phyloP scores from a whole-genome alignment of 2,113 vertebrate genomes.

The Sinosuthora webbiana region DNA sequence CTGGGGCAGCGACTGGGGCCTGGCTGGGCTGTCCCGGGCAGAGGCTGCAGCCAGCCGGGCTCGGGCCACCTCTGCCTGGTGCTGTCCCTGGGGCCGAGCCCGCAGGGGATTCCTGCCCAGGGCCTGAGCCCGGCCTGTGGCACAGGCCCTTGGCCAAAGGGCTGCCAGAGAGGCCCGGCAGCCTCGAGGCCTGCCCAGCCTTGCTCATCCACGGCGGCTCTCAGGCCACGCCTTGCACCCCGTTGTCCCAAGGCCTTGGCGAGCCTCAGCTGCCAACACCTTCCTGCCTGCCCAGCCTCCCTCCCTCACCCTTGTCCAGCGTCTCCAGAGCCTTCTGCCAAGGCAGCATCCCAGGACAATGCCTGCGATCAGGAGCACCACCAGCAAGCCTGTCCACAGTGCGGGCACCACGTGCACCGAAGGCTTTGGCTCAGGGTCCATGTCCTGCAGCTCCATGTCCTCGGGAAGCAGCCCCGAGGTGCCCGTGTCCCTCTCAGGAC shows the following conservation, averaged over 20 bases:
- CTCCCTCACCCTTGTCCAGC: background rate
- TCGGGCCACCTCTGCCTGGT: rapidly evolving
- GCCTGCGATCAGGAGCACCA: background rate
- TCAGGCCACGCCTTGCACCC: background rate
- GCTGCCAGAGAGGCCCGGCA: background rate
- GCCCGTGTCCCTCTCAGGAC: background rate
- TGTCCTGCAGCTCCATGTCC: background rate
- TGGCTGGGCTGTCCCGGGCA: background rate
- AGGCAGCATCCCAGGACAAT: background rate
- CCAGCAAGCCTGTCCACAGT: no score
- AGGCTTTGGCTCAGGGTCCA: background rate
- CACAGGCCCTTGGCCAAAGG: background rate
- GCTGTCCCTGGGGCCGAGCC: background rate
- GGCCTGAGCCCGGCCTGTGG: background rate
- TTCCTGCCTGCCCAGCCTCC: background rate
- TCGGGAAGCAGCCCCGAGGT: rapidly evolving
- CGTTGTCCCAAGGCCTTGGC: background rate
- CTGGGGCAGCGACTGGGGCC: rapidly evolving
- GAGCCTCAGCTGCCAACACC: background rate
- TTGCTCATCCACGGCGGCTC: no score
- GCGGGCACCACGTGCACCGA: rapidly evolving
- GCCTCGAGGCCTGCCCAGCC: no score
- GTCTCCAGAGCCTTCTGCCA: background rate
- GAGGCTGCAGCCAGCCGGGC: background rate
- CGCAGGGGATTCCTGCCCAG: rapidly evolving